Evolutionary conservation across 2,113 vertebrate species (phyloP), one percentile per base, ranked within the genome.

Genomic region (Tetraodon nigroviridis): DNA sequence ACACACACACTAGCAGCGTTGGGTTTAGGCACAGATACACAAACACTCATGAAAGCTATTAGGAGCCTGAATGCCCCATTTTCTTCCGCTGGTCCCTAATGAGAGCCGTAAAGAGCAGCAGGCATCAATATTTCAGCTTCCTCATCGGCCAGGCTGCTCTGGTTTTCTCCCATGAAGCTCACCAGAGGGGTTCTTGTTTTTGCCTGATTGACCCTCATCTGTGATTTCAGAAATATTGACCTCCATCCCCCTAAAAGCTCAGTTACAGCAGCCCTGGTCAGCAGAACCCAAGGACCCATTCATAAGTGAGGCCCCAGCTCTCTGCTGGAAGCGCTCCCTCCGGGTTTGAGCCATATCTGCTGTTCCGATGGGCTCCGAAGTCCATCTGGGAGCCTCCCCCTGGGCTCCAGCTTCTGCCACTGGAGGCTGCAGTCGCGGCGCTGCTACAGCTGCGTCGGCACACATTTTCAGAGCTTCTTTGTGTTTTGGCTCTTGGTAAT

Each of bases 41-140:
- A 77, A 71, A 76, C 62, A 59, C 56, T 65, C 61, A 17, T 47
- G 60, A 58, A 63, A 61, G 54, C 64, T 73, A 52, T 75, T 70
- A 49, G 64, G 67, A 73, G 59, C 54, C 64, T 71, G 66, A 77
- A 61, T 70, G 76, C 65, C 71, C 71, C 69, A 57, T 78, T 82
- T 84, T 79, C 72, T 72, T 55, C 68, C 37, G 7, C 71, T 58
- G 69, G 69, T 72, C 75, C 67, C 71, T 78, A 81, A 83, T 81
- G 84, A 86, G 71, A 13, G 44, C 64, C 69, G 74, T 73, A 79
- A 79, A 81, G 64, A 64, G 73, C 55, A n/a, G 2, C 14, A 58
- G 40, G 60, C 78, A 86, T 87, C 76, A 84, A 84, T 86, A 84
- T 88, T 86, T 85, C 71, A 88, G 55, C 4, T 11, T 51, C 64